Evolutionary conservation across 2,888 invertebrate genomes (phyloP).

Genomic region (Anthophora plumipes): DNA sequence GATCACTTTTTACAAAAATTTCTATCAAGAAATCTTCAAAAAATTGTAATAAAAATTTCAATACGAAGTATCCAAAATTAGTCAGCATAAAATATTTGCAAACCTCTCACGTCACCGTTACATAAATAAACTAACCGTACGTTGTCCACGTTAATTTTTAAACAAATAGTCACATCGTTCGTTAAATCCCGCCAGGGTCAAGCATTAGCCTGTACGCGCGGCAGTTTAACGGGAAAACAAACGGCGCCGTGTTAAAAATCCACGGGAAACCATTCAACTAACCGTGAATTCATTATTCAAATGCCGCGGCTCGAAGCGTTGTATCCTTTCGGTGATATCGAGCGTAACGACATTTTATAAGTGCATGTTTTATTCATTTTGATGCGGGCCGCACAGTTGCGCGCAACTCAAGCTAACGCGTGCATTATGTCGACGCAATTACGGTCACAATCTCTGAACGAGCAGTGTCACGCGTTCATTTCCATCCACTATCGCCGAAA

Average conservation of each 20-base stretch:
- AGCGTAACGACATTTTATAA: slow-evolving; percentile 62
- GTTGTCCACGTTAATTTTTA: not conserved
- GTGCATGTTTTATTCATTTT: slow-evolving; percentile 70
- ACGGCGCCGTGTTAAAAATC: slow-evolving; percentile 10
- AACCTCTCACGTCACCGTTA: too few relatives aligned
- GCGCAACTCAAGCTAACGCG: slow-evolving; percentile 51
- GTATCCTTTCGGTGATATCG: slow-evolving; percentile 48
- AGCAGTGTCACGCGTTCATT: slow-evolving; percentile 34
- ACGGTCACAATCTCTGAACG: slow-evolving; percentile 38
- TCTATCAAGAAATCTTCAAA: too few relatives aligned
- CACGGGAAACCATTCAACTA: slow-evolving; percentile 13
- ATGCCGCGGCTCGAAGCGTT: slow-evolving; percentile 31
- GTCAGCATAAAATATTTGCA: too few relatives aligned
- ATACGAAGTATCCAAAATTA: too few relatives aligned
- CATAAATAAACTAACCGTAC: too few relatives aligned
- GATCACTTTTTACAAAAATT: too few relatives aligned
- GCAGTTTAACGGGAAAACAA: not conserved
- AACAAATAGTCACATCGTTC: not conserved
- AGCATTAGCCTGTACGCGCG: too few relatives aligned
- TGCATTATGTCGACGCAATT: slow-evolving; percentile 60
- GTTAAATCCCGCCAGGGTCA: not conserved
- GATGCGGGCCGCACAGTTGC: slow-evolving; percentile 33
- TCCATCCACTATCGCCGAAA: slow-evolving; percentile 37
- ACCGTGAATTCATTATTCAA: slow-evolving; percentile 51
- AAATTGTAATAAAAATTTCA: too few relatives aligned